Conservation (phyloP, 2,113 vertebrate species). For the Hydropotes inermis region DNA sequence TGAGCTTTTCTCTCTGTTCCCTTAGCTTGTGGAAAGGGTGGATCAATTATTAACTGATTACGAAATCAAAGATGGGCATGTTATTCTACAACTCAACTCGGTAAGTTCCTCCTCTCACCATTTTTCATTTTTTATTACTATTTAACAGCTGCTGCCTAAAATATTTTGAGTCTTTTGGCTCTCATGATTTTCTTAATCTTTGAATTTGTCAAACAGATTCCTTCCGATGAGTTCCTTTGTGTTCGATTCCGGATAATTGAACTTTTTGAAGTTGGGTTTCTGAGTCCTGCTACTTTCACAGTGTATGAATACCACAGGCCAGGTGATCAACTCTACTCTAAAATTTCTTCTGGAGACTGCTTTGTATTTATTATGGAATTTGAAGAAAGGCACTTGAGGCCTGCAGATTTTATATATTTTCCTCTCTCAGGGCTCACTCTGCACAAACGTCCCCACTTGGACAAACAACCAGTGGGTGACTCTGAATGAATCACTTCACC, state of each 20-base stretch:
- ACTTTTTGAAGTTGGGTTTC: constrained; percentile 83
- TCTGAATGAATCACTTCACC: not conserved
- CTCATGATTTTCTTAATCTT: not conserved
- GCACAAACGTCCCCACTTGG: not conserved
- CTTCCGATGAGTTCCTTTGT: constrained; percentile 80
- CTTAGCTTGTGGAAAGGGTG: constrained; percentile 84
- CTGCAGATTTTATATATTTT: not conserved
- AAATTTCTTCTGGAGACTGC: not conserved
- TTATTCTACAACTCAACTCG: constrained; percentile 87
- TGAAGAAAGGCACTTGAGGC: not conserved
- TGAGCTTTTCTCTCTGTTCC: constrained; percentile 26
- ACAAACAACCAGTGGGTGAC: not conserved
- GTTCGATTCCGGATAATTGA: constrained; percentile 84
- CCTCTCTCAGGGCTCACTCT: not conserved
- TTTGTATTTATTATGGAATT: not conserved
- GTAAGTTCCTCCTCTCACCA: constrained; percentile 76
- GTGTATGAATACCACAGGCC: constrained; percentile 87
- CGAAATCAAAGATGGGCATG: constrained; percentile 83
- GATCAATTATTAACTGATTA: constrained; percentile 87
- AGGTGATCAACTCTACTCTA: constrained; percentile 72
- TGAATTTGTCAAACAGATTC: constrained; percentile 81
- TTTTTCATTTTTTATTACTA: not conserved
- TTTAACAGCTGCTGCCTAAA: not conserved
- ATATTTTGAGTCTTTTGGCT: not conserved
- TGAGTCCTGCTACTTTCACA: constrained; percentile 83